Percentiles rank a stretch among this genome's conserved stretches.
These are phyloP conservation scores for Zele albiditarsus DNA, from an alignment of 2,888 invertebrate species.

Conservation along the genomic window DNA sequence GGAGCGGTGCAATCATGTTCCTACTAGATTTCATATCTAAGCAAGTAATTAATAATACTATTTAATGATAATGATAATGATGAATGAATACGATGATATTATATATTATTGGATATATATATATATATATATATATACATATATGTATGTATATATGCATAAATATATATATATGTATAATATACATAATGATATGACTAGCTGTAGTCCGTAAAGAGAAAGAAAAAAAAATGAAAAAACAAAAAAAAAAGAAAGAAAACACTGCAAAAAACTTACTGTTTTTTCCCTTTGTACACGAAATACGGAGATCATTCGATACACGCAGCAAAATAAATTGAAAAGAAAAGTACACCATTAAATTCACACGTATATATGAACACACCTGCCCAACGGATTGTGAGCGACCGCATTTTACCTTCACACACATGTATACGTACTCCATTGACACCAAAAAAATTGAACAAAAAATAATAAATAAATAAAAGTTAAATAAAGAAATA, in stretches of 20 bases:
- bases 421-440: conserved; percentile 48
- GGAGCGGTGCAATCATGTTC: conserved; percentile 73
- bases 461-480: conserved; percentile 38
- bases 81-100: conserved; percentile 71
- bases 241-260: conserved; percentile 42
- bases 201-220: conserved; percentile 62
- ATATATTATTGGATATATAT: conserved; percentile 70
- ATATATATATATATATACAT: conserved; percentile 59
- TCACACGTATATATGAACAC: conserved; percentile 46
- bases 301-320: conserved; percentile 23
- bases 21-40: conserved; percentile 74
- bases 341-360: conserved; percentile 39
- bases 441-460: conserved; percentile 39
- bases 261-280: conserved; percentile 63
- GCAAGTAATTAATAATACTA: conserved; percentile 72
- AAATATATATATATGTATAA: conserved; percentile 59
- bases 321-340: conserved; percentile 36
- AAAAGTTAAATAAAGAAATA: conserved; percentile 35
- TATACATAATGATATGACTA: conserved; percentile 66
- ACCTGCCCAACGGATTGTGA: conserved; percentile 41
- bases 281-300: conserved; percentile 54
- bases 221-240: background rate
- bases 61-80: conserved; percentile 72
- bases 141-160: conserved; percentile 68
- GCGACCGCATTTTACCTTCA: conserved; percentile 34